Conservation (phyloP, 2,113 vertebrate genomes). For the Euleptes europaea region DNA sequence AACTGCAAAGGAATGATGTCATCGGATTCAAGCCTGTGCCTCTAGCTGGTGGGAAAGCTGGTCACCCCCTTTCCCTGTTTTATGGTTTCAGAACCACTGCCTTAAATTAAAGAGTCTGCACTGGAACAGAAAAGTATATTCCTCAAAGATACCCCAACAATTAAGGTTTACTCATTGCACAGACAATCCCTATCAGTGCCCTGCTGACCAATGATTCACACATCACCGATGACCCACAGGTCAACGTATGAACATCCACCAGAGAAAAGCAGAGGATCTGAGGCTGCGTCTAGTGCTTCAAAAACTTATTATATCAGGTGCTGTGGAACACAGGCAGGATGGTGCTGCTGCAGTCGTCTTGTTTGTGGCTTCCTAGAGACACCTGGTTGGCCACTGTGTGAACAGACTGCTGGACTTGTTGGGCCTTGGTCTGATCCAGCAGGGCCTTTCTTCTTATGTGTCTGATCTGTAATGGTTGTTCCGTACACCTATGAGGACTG, state of each 20-base stretch:
- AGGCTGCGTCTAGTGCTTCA: background rate
- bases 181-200: background rate
- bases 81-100: background rate
- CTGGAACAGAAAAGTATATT: rapidly evolving
- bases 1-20: too few species aligned
- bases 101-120: background rate
- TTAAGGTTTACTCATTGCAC: background rate
- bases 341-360: too few species aligned
- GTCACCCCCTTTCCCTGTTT: background rate
- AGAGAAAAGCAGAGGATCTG: background rate
- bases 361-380: too few species aligned
- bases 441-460: too few species aligned
- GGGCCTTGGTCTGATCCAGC: too few species aligned
- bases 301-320: too few species aligned
- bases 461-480: background rate
- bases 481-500: background rate
- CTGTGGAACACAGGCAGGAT: too few species aligned
- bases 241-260: background rate
- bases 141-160: background rate
- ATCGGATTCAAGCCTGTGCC: too few species aligned
- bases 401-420: too few species aligned
- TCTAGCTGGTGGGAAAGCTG: too few species aligned
- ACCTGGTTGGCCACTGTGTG: too few species aligned
- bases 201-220: background rate
- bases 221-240: background rate